Base-by-base conservation (phyloP, 2,888 invertebrate genomes). In the Tetragonisca angustula region DNA sequence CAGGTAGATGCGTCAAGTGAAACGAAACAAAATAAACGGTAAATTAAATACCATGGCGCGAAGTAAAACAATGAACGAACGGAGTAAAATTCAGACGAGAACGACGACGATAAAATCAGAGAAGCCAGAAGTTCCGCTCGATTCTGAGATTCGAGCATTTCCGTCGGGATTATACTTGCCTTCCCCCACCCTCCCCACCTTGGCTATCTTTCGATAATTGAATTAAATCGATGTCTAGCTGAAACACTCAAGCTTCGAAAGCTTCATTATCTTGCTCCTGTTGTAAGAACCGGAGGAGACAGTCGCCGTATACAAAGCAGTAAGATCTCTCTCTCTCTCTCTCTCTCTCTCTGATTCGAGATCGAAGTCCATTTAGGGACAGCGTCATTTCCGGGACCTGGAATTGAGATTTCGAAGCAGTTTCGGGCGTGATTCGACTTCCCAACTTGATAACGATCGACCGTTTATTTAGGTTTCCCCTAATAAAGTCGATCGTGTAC, bases 351-450 rank as follows among this genome's bases (percentile, higher is more conserved):
- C 78, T 84, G 67, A 80, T 84, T 83, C 74, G 69, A 43, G 64
- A 71, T 83, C 79, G 74, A 65, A 59, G 54, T 73, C 69, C 64
- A 78, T 70, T 78, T 78, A 56, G 69, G 65, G 76, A 76, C 75
- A 77, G 79, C 36, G 69, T 70, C 74, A 73, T 84, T 89, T 84
- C 84, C 79, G 76, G 88, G 65, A 80, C 80, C 76, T 78, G 67
- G 75, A 80, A 85, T 88, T 76, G 81, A 86, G 76, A 86, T 86
- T 84, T 88, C 64, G 65, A 68, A 13, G 32, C 43, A 56, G 62
- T 56, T 52, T 77, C 62, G 69, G 56, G 83, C 89, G 89, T 84
- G 89, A 86, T 89, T 84, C 80, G 86, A 86, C 81, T 89, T 80
- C 70, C 68, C 49, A 62, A 68, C 52, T 62, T 72, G 76, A 80